Evolutionary conservation across 2,113 vertebrate species (phyloP).

Genomic region (Nesoenas mayeri): DNA sequence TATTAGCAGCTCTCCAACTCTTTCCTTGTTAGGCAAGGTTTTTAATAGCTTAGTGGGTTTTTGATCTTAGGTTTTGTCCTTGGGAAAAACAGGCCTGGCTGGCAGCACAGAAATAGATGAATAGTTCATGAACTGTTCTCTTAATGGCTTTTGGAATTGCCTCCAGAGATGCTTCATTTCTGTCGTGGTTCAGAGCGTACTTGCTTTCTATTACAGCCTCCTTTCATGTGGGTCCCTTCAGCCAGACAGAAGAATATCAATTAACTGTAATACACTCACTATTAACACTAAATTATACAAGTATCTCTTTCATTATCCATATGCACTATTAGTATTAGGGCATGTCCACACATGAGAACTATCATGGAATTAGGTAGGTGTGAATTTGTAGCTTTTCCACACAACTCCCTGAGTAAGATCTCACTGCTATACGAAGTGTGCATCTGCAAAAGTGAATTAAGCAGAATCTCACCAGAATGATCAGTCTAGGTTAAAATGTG

Average conservation of each 20-base stretch:
- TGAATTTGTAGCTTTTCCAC: not conserved
- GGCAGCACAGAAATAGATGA: not conserved
- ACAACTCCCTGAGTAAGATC: not conserved
- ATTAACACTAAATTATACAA: conserved; percentile 10
- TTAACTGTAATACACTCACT: not conserved
- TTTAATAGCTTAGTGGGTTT: not conserved
- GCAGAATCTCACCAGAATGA: not conserved
- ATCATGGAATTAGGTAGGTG: not conserved
- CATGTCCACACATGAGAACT: not conserved
- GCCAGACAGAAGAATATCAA: not conserved
- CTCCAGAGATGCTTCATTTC: not conserved
- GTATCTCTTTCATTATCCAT: not conserved
- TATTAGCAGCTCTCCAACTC: not conserved
- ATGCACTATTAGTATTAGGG: not conserved
- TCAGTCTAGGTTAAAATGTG: not conserved
- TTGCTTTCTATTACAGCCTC: not conserved
- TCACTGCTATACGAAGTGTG: not conserved
- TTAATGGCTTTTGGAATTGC: not conserved
- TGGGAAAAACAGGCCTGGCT: not conserved
- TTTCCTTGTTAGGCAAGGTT: not conserved
- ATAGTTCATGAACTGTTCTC: conserved; percentile 25
- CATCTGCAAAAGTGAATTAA: not conserved
- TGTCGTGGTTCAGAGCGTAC: not conserved
- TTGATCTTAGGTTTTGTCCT: not conserved
- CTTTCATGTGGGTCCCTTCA: conserved; percentile 23